Evolutionary conservation across 1,140 invertebrate species (phyloP).

Genomic region (Drosophila sp.): DNA sequence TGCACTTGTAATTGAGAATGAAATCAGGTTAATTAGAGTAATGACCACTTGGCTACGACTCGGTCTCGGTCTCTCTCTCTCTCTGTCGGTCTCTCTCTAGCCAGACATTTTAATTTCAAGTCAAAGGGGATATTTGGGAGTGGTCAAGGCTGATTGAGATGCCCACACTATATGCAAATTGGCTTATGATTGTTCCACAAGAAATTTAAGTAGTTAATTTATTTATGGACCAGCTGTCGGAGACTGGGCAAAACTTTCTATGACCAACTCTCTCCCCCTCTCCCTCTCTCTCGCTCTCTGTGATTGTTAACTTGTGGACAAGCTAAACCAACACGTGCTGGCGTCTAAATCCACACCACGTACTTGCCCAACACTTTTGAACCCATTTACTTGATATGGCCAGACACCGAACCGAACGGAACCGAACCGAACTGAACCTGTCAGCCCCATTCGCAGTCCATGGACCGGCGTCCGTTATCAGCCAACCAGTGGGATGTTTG

Average conservation of each 20-base stretch:
- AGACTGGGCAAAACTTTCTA: slow-evolving; percentile 42
- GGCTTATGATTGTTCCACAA: slow-evolving; percentile 32
- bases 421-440: slow-evolving; percentile 1
- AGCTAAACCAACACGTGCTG: slow-evolving; percentile 16
- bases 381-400: slow-evolving; percentile 61
- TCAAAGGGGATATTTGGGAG: slow-evolving; percentile 3
- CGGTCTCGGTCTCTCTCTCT: slow-evolving; percentile 9
- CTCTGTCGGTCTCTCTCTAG: slow-evolving; percentile 19
- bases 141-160: slow-evolving; percentile 65
- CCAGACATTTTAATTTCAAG: slow-evolving; percentile 55
- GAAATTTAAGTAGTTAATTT: slow-evolving; percentile 56
- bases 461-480: not conserved
- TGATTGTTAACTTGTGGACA: slow-evolving; percentile 53
- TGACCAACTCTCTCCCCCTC: slow-evolving; percentile 34
- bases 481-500: not conserved
- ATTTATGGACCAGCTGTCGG: slow-evolving; percentile 45
- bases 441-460: not conserved
- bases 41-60: slow-evolving; percentile 63
- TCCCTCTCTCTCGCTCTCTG: too few relatives aligned
- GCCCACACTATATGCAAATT: slow-evolving; percentile 28
- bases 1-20: slow-evolving; percentile 78
- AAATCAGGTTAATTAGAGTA: slow-evolving; percentile 82
- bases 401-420: slow-evolving; percentile 24
- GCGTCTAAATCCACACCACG: slow-evolving; percentile 47
- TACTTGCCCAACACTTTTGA: slow-evolving; percentile 69